Evolutionary conservation across 2,888 invertebrate species (phyloP), one percentile per base, ranked within the genome.

Genomic region (Myopa testacea): DNA sequence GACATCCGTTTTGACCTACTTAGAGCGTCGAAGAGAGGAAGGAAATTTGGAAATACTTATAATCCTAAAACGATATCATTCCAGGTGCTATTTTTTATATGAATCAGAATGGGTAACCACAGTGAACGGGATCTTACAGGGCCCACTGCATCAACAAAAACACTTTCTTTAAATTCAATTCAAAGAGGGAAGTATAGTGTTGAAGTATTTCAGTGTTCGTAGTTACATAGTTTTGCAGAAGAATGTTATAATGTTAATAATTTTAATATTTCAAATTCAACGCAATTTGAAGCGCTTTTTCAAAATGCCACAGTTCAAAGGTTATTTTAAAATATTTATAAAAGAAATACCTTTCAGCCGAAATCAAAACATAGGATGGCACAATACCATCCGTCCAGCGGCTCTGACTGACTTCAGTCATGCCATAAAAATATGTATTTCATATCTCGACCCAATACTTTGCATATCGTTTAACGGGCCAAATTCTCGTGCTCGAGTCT

Each of bases 341-440:
- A 26, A 26, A 26, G 26, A 26, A 26, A 26, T 2, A 26, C 26
- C 26, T 26, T 26, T 26, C 26, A 26, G 26, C 26, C 2, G 1
- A 26, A 26, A 26, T 26, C 26, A 26, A 26, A 26, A 26, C 26
- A 26, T 26, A 26, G 26, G 26, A 26, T 26, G 26, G 26, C 26
- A 26, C 26, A 26, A 26, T 26, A 26, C 26, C 26, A 26, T 26
- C 26, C 26, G 26, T 26, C 26, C n/a, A 19, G 62, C 26, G 14
- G 37, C 1, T 26, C 19, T 63, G 14, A 63, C 63, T 63, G 12
- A 19, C 63, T 50, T 50, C 14, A 1, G 50, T 14, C 50, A 50
- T 50, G 69, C 69, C 52, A 52, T 50, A 69, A 69, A 69, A 50
- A 73, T 73, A 73, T 73, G 73, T 63, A 50, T 63, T 70, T 63